phyloP scores from a whole-genome alignment of 2,888 invertebrate genomes.

The Drosophila austrosaltans region DNA sequence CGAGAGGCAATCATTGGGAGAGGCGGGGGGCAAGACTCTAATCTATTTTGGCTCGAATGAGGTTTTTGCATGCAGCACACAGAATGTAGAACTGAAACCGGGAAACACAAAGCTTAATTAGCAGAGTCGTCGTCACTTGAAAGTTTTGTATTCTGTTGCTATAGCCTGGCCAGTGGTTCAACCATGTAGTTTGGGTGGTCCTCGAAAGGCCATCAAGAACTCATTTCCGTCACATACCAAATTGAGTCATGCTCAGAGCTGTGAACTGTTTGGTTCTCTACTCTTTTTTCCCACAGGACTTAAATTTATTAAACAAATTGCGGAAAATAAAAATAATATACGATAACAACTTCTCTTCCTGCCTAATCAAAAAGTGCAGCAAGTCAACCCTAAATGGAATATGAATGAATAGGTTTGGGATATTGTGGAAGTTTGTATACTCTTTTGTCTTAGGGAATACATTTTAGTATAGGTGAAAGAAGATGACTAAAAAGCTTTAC shows the following conservation, averaged over 20 bases:
- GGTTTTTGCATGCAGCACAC: constrained; percentile 31
- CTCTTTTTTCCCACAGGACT: constrained; percentile 44
- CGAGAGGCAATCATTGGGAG: background rate
- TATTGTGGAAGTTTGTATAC: background rate
- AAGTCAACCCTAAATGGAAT: constrained; percentile 19
- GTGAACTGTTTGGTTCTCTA: background rate
- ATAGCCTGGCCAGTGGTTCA: background rate
- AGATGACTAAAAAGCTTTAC: no score
- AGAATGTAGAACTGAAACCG: constrained; percentile 12
- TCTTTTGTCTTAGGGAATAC: background rate
- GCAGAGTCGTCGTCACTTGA: constrained; percentile 52
- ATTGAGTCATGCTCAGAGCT: background rate
- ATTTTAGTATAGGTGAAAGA: no score
- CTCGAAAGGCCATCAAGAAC: constrained; percentile 62
- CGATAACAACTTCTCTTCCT: constrained; percentile 32
- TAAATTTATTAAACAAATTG: constrained; percentile 71
- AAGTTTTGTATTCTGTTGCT: constrained; percentile 35
- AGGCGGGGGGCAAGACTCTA: constrained; percentile 60
- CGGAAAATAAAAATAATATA: constrained; percentile 30
- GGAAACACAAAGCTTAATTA: constrained; percentile 55
- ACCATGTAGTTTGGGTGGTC: constrained; percentile 24
- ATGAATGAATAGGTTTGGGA: constrained; percentile 13
- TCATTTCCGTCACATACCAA: constrained; percentile 62
- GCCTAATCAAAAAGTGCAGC: constrained; percentile 59
- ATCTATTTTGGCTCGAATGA: constrained; percentile 55